Conservation (phyloP, 2,797 vertebrate species). For the Tokudaia muenninki region DNA sequence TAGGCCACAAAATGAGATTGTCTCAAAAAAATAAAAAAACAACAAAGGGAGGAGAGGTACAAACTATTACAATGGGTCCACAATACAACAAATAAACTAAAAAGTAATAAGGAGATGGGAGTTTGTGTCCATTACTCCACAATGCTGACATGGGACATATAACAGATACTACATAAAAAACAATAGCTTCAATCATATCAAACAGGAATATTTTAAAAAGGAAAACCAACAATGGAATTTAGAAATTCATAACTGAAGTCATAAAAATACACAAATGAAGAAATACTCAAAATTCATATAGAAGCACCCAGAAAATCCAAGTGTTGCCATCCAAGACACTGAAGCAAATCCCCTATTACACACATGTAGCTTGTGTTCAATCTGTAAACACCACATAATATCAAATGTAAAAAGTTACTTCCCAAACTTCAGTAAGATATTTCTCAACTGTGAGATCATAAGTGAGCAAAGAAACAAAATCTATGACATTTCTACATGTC, state of each 20-base stretch:
- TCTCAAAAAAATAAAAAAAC: not conserved
- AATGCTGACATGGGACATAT: not conserved
- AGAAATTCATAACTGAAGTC: slow-evolving; percentile 20
- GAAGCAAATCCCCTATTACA: not conserved
- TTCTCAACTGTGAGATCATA: not conserved
- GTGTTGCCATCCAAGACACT: not conserved
- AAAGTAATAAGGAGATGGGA: not conserved
- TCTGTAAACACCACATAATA: not conserved
- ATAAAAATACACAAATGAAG: slow-evolving; percentile 33
- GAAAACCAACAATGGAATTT: slow-evolving; percentile 13
- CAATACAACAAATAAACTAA: not conserved
- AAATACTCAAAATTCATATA: slow-evolving; percentile 15
- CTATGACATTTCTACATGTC: not conserved
- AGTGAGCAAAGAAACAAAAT: not conserved
- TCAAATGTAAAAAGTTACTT: not conserved
- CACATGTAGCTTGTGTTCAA: not conserved
- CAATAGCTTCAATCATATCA: not conserved
- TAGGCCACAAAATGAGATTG: not conserved
- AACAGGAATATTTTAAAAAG: not conserved
- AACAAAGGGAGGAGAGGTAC: not conserved
- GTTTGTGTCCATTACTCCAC: not conserved
- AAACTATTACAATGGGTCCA: not conserved
- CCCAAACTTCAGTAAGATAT: not conserved
- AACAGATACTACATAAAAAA: not conserved
- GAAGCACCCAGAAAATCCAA: slow-evolving; percentile 24